Base-by-base conservation (phyloP, 2,797 vertebrate genomes). In the Dendrocincla fuliginosa region DNA sequence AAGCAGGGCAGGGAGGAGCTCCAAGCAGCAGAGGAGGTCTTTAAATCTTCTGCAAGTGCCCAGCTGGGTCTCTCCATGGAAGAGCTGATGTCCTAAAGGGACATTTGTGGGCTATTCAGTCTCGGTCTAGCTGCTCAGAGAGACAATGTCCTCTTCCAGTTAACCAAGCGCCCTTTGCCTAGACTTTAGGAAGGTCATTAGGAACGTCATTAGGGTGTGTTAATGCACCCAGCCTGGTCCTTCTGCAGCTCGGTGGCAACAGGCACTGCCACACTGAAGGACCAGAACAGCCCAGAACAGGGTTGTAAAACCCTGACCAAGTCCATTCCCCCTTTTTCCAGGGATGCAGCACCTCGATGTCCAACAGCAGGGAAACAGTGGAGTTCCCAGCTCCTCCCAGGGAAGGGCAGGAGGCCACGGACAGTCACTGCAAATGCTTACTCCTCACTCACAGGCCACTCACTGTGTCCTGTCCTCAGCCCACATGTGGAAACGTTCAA, bases 181-280 rank as follows among this genome's bases (percentile, higher is more conserved):
- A 47, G 59, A 52, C 37, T 71, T 56, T 27, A 68, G 28, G 46
- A 83, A 83, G 3, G 10, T 46, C 65, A 39, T 5, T n/a, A 46
- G 68, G 79, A 44, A 19, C 7, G 35, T 35, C 35, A 35, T 35
- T 6, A 56, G 0, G 0, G 0, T 50, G 27, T 6, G 70, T 55
- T 22, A 28, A 55, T 1, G 10, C 41, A 41, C 3, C 9, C 24
- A 27, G 52, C 7, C 30, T 22, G 32, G 9, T 53, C 64, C 70
- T 84, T 46, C 10, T 3, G 9, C 5, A 61, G 19, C 11, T 68
- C 42, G 23, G 8, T 3, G 4, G 41, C 83, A 70, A 63, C 7
- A 67, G n/a, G 35, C 46, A 25, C 9, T 37, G 41, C 25, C 28
- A 27, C 22, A 23, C 16, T 27, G 2, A 76, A 82, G 57, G 9